A percentile compares a stretch with the other conserved stretches of the same genome.
Evolutionary conservation across 2,113 vertebrate genomes (phyloP).

Genomic region (Aptenodytes forsteri): DNA sequence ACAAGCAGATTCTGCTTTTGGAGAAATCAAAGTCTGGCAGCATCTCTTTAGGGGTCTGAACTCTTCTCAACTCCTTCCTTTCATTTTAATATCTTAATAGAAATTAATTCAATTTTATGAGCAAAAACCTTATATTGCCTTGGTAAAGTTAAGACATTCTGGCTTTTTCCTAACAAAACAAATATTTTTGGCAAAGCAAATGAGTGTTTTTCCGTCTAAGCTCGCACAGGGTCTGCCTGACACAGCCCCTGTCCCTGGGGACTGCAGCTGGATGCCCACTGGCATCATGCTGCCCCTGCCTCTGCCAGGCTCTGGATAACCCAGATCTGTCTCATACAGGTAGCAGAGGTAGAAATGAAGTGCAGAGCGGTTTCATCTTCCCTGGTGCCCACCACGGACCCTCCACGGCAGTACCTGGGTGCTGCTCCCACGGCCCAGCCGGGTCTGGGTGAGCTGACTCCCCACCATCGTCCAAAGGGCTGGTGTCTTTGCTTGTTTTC

Average conservation of each 20-base stretch:
- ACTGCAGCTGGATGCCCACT: neutral
- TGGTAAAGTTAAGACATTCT: neutral
- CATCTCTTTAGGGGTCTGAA: neutral
- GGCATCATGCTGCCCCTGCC: neutral
- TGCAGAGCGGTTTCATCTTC: neutral
- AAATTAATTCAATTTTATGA: neutral
- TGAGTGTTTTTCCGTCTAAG: neutral
- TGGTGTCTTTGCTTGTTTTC: neutral
- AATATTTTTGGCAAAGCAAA: neutral
- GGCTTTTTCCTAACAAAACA: neutral
- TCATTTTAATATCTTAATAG: neutral
- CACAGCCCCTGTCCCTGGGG: neutral
- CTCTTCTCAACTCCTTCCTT: neutral
- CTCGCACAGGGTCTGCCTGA: neutral
- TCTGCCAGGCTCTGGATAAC: neutral
- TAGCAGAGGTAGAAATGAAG: neutral
- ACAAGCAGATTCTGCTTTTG: neutral
- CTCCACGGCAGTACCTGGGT: accelerated
- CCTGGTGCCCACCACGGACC: neutral
- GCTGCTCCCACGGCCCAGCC: neutral
- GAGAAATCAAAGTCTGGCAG: neutral
- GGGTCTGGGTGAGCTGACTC: neutral
- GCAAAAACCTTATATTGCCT: neutral
- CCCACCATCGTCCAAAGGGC: neutral
- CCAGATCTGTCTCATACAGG: neutral